A percentile compares a stretch with the other conserved stretches of the same genome.
Conservation (phyloP, 2,888 invertebrate genomes). For the Punctoribates punctum region DNA sequence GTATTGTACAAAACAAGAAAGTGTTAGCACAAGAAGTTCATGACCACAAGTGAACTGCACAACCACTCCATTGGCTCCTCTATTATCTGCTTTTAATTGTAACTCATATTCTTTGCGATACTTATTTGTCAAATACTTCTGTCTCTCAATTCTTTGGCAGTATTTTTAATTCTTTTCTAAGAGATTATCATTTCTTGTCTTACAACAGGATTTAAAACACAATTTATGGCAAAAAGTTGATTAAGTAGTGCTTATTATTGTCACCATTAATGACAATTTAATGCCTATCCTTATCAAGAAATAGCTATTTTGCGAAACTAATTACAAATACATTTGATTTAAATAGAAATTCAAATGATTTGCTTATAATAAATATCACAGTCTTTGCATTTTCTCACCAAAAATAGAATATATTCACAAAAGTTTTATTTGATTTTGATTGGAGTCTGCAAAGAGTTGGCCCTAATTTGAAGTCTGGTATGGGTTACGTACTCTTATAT, state of each 20-base stretch:
- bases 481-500: background rate
- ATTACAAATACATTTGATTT: no score
- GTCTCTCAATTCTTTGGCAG: background rate
- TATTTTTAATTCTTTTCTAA: background rate
- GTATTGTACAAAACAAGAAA: conserved; percentile 26
- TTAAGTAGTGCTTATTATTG: no score
- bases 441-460: background rate
- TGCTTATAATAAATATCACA: no score
- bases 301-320: no score
- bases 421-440: background rate
- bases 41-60: conserved; percentile 28
- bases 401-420: background rate
- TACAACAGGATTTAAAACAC: no score
- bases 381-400: no score
- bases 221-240: no score
- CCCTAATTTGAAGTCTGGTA: conserved; percentile 11
- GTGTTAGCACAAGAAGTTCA: conserved; percentile 26
- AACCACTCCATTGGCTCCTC: background rate
- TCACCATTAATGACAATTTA: no score
- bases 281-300: no score
- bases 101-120: background rate
- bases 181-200: no score
- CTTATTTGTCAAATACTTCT: background rate
- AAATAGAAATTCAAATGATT: no score
- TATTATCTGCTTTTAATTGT: conserved; percentile 22